Conservation (phyloP, 2,797 vertebrate genomes). For the Ctenopoma multispine region DNA sequence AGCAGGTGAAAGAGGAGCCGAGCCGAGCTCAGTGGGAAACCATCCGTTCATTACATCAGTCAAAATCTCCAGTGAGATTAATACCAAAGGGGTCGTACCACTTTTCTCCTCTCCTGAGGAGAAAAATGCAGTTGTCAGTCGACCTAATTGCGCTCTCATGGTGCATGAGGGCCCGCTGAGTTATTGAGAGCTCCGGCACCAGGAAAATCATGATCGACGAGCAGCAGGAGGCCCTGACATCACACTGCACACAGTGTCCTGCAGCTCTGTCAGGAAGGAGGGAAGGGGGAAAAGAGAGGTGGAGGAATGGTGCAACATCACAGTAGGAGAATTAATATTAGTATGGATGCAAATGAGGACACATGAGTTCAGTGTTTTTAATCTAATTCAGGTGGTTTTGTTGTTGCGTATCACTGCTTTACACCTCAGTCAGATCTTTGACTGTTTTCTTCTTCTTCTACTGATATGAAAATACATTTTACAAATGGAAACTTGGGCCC, state of each 20-base stretch:
- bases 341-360: slow-evolving; percentile 19
- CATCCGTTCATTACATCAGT: slow-evolving; percentile 59
- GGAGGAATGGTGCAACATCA: slow-evolving; percentile 5
- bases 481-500: too few relatives aligned
- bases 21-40: slow-evolving; percentile 39
- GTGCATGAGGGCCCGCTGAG: slow-evolving; percentile 74
- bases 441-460: not conserved
- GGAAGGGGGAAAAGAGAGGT: not conserved
- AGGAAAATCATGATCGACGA: slow-evolving; percentile 75
- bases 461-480: not conserved
- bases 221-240: slow-evolving; percentile 66
- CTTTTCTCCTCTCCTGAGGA: slow-evolving; percentile 65
- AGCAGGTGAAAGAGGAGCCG: slow-evolving; percentile 15
- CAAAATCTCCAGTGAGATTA: slow-evolving; percentile 66
- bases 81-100: slow-evolving; percentile 55
- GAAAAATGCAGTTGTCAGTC: slow-evolving; percentile 78
- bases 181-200: slow-evolving; percentile 65
- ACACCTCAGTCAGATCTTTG: too few relatives aligned
- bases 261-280: slow-evolving; percentile 18
- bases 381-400: not conserved
- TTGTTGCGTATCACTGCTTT: not conserved
- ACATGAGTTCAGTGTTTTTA: not conserved
- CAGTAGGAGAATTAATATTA: not conserved
- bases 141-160: slow-evolving; percentile 74
- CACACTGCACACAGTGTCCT: slow-evolving; percentile 40